These are phyloP conservation scores for Gracilinanus agilis DNA, from an alignment of 2,113 vertebrate genomes.

Conservation along the genomic window DNA sequence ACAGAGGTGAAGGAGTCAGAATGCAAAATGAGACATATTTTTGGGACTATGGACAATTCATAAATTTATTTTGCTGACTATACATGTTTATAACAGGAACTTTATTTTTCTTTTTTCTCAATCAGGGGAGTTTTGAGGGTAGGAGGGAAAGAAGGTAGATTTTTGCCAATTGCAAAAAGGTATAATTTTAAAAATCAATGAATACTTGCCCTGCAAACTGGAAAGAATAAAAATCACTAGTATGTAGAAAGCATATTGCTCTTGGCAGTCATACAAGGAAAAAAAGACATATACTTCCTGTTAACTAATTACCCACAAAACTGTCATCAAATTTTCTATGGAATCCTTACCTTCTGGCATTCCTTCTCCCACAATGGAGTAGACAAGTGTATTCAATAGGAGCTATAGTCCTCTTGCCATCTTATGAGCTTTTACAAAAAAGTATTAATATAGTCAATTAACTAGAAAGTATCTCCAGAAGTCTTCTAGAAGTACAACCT, in stretches of 20 bases:
- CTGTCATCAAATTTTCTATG: background rate
- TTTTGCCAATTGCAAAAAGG: too few relatives aligned
- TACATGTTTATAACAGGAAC: too few relatives aligned
- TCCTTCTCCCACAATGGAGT: background rate
- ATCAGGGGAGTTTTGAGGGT: too few relatives aligned
- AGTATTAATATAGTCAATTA: background rate
- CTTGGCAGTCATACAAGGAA: background rate
- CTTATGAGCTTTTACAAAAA: background rate
- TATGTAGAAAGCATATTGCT: background rate
- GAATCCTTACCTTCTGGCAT: background rate
- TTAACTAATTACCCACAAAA: background rate
- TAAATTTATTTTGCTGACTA: too few relatives aligned
- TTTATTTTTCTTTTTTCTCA: too few relatives aligned
- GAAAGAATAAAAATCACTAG: background rate
- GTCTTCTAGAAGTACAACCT: background rate
- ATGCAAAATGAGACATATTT: too few relatives aligned
- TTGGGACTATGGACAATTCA: too few relatives aligned
- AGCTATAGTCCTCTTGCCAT: background rate
- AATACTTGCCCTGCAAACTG: background rate
- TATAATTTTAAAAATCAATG: background rate
- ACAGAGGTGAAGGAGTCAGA: too few relatives aligned
- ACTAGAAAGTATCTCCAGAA: background rate
- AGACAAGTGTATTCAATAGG: background rate
- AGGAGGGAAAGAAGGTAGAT: too few relatives aligned
- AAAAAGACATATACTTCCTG: too few relatives aligned